Base-by-base conservation (phyloP, 2,113 vertebrate species). In the Solea senegalensis region DNA sequence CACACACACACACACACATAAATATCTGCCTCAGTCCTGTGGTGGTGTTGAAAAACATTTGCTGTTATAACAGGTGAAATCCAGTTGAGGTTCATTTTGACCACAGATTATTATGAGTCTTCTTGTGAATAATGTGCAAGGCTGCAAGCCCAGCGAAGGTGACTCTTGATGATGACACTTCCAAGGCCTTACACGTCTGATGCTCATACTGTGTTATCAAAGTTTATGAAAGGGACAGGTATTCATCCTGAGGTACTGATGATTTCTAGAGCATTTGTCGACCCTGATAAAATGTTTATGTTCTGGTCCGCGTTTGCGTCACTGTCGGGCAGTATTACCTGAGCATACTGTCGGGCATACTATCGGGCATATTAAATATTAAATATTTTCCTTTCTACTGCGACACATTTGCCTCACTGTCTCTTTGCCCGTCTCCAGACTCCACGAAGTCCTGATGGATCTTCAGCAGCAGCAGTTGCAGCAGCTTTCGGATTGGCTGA, bases 361-460 rank as follows among this genome's bases (percentile, higher is more conserved):
- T n/a, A n/a, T n/a, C n/a, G n/a, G n/a, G n/a, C n/a, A n/a, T n/a
- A n/a, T n/a, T n/a, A n/a, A n/a, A n/a, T n/a, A n/a, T n/a, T n/a
- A n/a, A n/a, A n/a, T 21, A 21, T 21, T 21, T 21, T 21, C 21
- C 44, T 69, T 56, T 28, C 14, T 13, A 12, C 10, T 39, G 2
- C 8, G 8, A 26, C 10, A 54, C 11, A 2, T 72, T 3, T 7
- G 43, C 21, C 26, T 69, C 0, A 9, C 27, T 39, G 21, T 60
- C 34, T 34, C 10, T n/a, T 39, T 50, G 27, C 57, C 45, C n/a
- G 9, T 45, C 41, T 72, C 46, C 86, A 99, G 98, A 80, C 93
- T 99, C 54, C 98, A 99, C 0, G 98, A 99, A 13, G 90, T 98
- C 64, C 91, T 99, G 81, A 99, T 97, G 98, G 96, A 96, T 27